Base-by-base conservation (phyloP, 2,113 vertebrate species). In the Anser cygnoides region DNA sequence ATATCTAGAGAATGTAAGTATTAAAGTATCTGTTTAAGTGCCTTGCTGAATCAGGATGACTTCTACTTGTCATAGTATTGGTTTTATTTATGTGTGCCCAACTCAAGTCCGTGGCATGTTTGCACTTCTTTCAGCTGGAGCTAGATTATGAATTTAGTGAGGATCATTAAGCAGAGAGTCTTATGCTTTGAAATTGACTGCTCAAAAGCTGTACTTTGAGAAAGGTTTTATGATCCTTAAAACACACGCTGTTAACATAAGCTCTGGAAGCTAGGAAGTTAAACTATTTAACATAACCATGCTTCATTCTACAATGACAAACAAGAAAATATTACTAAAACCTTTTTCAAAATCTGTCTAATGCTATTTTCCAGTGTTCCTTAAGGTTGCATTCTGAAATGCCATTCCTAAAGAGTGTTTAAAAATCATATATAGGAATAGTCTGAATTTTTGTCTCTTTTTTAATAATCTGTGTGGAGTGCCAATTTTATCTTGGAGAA, bases 1-100 rank as follows among this genome's bases (percentile, higher is more conserved):
- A 85, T 91, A 93, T 90, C 89, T 92, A 72, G 61, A 58, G 70
- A 92, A 95, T 89, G 35, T 78, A 90, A 95, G 57, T 39, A 63
- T 50, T 63, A 33, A 78, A 33, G 18, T 78, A 78, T 93, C 59
- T 63, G 19, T 73, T 83, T 76, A 84, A 92, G 57, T 78, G 49
- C 43, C 86, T 76, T 94, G 54, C 58, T 79, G 93, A 90, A 89
- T 94, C 83, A 79, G 49, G 58, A 85, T 3, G 8, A 88, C 66
- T 84, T 89, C 44, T 76, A 22, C 89, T 79, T 0, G 0, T 89
- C 74, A 63, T 70, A 68, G 54, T 84, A 52, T 6, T 49, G 1
- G 15, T 10, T 74, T 89, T 94, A 87, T 89, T 94, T 93, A 55
- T 79, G 39, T 37, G 19, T 0, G 4, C 35, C 57, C 52, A 83